These are phyloP conservation scores for Etia nguti DNA, from an alignment of 2,113 vertebrate genomes.

Conservation along the genomic window DNA sequence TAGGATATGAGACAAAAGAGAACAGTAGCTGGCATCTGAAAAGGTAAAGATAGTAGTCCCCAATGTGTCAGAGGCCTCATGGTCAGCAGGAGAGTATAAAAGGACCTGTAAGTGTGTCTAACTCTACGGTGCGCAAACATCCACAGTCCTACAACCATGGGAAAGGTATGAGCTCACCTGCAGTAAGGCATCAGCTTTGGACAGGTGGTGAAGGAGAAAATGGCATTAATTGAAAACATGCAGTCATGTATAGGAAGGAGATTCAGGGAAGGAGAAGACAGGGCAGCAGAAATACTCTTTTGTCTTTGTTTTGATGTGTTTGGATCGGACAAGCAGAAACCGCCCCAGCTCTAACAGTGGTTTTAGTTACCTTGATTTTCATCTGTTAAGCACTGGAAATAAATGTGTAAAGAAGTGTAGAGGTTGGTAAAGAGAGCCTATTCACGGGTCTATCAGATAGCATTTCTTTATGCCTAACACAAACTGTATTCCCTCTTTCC, in stretches of 20 bases:
- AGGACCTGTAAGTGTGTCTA: conserved; percentile 8
- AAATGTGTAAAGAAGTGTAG: neutral
- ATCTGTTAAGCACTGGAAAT: neutral
- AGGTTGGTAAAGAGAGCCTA: conserved; percentile 5
- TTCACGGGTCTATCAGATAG: neutral
- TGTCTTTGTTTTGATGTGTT: neutral
- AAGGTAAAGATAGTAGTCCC: conserved; percentile 64
- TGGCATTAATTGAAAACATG: neutral
- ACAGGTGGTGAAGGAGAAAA: neutral
- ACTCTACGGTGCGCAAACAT: conserved; percentile 22
- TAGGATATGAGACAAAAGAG: conserved; percentile 47
- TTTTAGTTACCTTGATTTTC: conserved; percentile 4
- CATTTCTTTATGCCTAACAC: neutral
- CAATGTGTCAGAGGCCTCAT: conserved; percentile 54
- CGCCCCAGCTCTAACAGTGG: neutral
- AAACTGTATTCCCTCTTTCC: neutral
- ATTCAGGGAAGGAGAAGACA: neutral
- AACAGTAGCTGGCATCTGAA: conserved; percentile 42
- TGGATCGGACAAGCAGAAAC: neutral
- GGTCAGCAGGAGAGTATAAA: conserved; percentile 63
- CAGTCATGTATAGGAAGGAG: neutral
- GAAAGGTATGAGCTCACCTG: conserved; percentile 64
- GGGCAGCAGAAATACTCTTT: neutral
- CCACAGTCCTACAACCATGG: conserved; percentile 64
- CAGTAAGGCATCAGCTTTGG: neutral